Evolutionary conservation across 1,140 invertebrate species (phyloP).

Genomic region (Drosophila sp.): DNA sequence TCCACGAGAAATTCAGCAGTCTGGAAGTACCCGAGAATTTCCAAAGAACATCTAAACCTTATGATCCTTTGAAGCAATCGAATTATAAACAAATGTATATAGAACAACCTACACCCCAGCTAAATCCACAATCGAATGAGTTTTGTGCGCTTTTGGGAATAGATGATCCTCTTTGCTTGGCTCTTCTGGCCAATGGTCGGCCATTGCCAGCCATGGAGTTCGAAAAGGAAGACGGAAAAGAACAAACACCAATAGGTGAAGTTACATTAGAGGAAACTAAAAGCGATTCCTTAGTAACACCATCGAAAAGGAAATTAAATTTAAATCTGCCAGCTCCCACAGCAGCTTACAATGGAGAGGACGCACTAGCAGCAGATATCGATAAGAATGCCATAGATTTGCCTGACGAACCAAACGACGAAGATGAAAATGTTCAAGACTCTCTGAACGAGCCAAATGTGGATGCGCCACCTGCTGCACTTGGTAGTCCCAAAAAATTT

Average conservation of each 20-base stretch:
- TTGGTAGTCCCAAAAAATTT: constrained; percentile 77
- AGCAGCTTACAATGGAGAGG: not conserved
- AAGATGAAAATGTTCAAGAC: not conserved
- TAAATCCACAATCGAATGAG: constrained; percentile 92
- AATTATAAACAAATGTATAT: constrained; percentile 62
- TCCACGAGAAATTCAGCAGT: constrained; percentile 88
- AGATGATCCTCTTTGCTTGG: constrained; percentile 88
- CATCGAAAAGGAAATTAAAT: constrained; percentile 54
- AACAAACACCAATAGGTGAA: not conserved
- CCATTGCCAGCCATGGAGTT: constrained; percentile 39
- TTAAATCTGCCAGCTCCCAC: constrained; percentile 51
- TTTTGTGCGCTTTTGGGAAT: constrained; percentile 92
- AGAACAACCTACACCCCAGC: constrained; percentile 83
- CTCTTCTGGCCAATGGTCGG: constrained; percentile 81
- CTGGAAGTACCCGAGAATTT: constrained; percentile 91
- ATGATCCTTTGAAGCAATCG: constrained; percentile 83
- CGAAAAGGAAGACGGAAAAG: not conserved
- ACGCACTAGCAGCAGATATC: not conserved
- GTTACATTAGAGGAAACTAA: not conserved
- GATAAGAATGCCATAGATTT: constrained; percentile 45
- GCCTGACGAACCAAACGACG: constrained; percentile 24
- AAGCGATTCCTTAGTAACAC: constrained; percentile 18
- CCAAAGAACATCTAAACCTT: constrained; percentile 87
- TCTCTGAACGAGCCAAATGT: not conserved
- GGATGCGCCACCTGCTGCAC: not conserved